A percentile compares a stretch with the other conserved stretches of the same genome.
These are phyloP conservation scores for Babyrousa celebensis DNA, from an alignment of 2,797 vertebrate species.

Conservation along the genomic window DNA sequence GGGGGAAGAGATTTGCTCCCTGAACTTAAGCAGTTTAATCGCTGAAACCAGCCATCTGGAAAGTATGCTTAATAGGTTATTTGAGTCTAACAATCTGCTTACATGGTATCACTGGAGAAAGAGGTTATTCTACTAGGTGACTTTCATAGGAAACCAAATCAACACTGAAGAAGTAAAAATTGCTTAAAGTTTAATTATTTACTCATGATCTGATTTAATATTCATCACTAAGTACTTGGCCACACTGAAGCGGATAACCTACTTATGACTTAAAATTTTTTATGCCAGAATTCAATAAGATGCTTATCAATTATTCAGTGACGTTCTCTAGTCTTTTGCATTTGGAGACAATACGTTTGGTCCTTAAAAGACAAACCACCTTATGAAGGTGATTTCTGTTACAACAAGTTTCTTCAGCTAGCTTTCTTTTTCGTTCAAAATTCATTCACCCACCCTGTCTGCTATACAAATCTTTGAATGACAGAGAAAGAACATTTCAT, in stretches of 20 bases:
- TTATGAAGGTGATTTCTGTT: slow-evolving; percentile 28
- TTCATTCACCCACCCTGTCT: neutral
- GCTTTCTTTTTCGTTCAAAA: slow-evolving; percentile 33
- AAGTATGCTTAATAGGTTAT: slow-evolving; percentile 9
- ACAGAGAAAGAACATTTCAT: slow-evolving; percentile 31
- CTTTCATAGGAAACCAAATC: neutral
- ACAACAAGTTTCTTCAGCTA: neutral
- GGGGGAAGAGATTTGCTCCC: neutral
- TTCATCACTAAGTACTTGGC: neutral
- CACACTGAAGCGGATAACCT: neutral
- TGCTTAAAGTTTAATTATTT: slow-evolving; percentile 32
- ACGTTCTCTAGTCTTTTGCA: slow-evolving; percentile 23
- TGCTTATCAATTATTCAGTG: slow-evolving; percentile 14
- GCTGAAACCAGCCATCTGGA: neutral
- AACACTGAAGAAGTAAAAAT: slow-evolving; percentile 36
- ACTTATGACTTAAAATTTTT: neutral
- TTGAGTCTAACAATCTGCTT: slow-evolving; percentile 1
- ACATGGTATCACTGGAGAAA: neutral
- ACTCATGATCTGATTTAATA: neutral
- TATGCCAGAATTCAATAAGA: slow-evolving; percentile 44
- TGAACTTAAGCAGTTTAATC: slow-evolving; percentile 50
- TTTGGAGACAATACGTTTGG: neutral
- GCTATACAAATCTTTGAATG: neutral
- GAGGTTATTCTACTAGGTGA: slow-evolving; percentile 24
- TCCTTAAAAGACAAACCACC: neutral